A percentile compares a stretch with the other conserved stretches of the same genome.
phyloP scores from a whole-genome alignment of 2,888 invertebrate genomes.

The Molanna angustata region DNA sequence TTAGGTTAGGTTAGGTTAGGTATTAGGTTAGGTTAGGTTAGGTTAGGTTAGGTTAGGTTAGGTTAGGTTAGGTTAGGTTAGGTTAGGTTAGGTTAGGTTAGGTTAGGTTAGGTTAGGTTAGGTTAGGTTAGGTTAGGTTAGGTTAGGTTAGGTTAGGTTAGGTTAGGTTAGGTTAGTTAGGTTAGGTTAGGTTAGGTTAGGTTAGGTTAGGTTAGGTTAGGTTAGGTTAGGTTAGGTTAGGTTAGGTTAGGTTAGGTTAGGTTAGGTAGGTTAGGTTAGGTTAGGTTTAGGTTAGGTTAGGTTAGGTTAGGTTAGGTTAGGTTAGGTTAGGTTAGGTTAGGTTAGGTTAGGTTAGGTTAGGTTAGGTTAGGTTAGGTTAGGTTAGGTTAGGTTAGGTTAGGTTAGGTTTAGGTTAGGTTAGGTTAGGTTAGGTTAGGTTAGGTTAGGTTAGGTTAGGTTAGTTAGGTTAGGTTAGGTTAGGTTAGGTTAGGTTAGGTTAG shows the following conservation, averaged over 20 bases:
- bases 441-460: slow-evolving; percentile 21
- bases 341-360: slow-evolving; percentile 23
- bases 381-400: slow-evolving; percentile 33
- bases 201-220: slow-evolving; percentile 13
- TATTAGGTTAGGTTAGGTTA: slow-evolving; percentile 18
- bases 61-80: slow-evolving; percentile 17
- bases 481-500: slow-evolving; percentile 7
- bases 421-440: slow-evolving; percentile 32
- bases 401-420: slow-evolving; percentile 30
- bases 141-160: slow-evolving; percentile 10
- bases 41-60: slow-evolving; percentile 7
- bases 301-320: slow-evolving; percentile 32
- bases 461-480: slow-evolving; percentile 14
- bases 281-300: slow-evolving; percentile 28
- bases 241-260: slow-evolving; percentile 27
- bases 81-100: slow-evolving; percentile 16
- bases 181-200: slow-evolving; percentile 10
- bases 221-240: slow-evolving; percentile 26
- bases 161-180: slow-evolving; percentile 10
- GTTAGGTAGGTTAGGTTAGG: slow-evolving; percentile 27
- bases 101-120: slow-evolving; percentile 14
- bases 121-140: slow-evolving; percentile 11
- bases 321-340: slow-evolving; percentile 33
- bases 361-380: slow-evolving; percentile 32
- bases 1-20: slow-evolving; percentile 18